A percentile compares a stretch with the other conserved stretches of the same genome.
These are phyloP conservation scores for Syngnathus acus DNA, from an alignment of 2,797 vertebrate genomes.

Conservation along the genomic window DNA sequence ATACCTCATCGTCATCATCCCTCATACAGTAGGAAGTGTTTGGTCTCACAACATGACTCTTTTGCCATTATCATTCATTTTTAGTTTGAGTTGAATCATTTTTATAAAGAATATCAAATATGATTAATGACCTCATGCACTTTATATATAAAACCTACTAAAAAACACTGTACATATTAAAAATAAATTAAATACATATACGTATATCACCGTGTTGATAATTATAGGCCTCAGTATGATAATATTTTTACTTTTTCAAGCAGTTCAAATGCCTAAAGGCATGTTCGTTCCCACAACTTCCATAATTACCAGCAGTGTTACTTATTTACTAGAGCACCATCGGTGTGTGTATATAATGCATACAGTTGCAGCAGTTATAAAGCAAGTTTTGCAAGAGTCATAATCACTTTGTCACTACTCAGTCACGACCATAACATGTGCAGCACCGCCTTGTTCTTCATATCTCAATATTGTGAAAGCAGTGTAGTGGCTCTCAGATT, in stretches of 20 bases:
- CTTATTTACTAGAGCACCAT: not conserved
- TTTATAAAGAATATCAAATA: no score
- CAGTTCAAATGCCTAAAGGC: not conserved
- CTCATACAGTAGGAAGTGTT: no score
- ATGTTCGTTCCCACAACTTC: not conserved
- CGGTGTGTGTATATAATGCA: not conserved
- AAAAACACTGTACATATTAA: no score
- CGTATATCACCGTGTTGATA: not conserved
- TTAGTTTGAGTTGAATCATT: no score
- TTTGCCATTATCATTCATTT: no score
- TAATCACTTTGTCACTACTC: not conserved
- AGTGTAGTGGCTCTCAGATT: constrained; percentile 31
- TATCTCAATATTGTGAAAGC: constrained; percentile 4
- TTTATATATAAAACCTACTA: no score
- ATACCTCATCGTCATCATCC: no score
- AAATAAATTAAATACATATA: not conserved
- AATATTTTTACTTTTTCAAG: not conserved
- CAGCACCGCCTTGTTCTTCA: constrained; percentile 4
- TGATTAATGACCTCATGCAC: no score
- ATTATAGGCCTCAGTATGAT: not conserved
- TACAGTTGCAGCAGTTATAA: not conserved
- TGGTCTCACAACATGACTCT: no score
- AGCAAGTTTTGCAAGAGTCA: constrained; percentile 1
- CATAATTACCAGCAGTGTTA: not conserved
- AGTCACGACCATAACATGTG: constrained; percentile 5